phyloP scores from a whole-genome alignment of 1,140 invertebrate genomes.

The Copidosoma floridanum region DNA sequence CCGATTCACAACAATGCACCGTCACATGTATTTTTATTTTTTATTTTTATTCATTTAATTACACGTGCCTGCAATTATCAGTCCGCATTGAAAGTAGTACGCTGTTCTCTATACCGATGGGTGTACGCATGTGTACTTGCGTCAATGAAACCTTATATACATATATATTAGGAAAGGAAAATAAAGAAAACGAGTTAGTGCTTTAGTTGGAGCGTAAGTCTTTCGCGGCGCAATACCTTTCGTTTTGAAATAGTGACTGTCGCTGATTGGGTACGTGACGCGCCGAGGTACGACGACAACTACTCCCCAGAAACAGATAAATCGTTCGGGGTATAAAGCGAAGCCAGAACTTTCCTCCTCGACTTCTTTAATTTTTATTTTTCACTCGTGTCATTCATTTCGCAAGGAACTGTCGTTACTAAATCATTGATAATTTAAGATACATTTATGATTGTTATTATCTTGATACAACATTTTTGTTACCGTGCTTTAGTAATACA shows the following conservation, averaged over 20 bases:
- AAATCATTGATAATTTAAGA: too few species aligned
- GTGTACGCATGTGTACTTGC: too few species aligned
- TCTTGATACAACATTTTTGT: too few species aligned
- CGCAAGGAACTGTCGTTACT: too few species aligned
- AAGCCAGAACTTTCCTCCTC: too few species aligned
- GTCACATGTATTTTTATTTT: too few species aligned
- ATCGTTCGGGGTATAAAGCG: background rate
- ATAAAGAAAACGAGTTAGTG: slow-evolving; percentile 5
- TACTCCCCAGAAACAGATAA: background rate
- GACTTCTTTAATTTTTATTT: background rate
- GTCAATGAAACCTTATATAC: too few species aligned
- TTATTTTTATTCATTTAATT: background rate
- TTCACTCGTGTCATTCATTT: too few species aligned
- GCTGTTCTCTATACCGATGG: too few species aligned
- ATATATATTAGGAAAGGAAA: slow-evolving; percentile 16
- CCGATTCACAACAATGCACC: too few species aligned
- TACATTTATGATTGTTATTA: too few species aligned
- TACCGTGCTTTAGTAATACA: too few species aligned
- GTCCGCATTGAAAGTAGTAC: background rate
- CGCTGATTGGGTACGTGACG: slow-evolving; percentile 38
- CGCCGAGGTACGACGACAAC: slow-evolving; percentile 23
- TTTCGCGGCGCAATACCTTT: slow-evolving; percentile 14
- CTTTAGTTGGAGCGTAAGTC: slow-evolving; percentile 8
- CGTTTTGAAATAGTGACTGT: slow-evolving; percentile 31
- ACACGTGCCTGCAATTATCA: background rate